Evolutionary conservation across 2,113 vertebrate species (phyloP).

Genomic region (Otus sunia): DNA sequence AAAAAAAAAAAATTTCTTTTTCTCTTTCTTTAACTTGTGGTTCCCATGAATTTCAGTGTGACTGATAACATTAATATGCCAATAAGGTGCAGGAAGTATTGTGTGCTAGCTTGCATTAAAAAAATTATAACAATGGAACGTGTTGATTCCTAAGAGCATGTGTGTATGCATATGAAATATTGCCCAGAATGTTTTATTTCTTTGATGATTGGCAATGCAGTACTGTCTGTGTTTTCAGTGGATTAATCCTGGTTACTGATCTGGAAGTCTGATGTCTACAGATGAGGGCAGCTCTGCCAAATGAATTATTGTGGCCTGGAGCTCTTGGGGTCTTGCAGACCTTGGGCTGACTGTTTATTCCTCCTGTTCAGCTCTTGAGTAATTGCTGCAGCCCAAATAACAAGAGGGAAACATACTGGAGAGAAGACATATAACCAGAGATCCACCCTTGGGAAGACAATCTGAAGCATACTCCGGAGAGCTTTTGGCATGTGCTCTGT

Average conservation of each 20-base stretch:
- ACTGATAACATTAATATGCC: not conserved
- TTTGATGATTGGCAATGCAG: not conserved
- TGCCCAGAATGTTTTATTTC: not conserved
- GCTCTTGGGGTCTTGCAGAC: not conserved
- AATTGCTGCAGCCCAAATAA: not conserved
- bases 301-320: not conserved
- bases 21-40: not conserved
- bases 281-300: not conserved
- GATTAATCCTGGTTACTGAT: constrained; percentile 26
- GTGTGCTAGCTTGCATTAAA: not conserved
- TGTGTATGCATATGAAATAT: not conserved
- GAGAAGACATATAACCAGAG: not conserved
- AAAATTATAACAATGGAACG: not conserved
- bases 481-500: not conserved
- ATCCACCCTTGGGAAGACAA: not conserved
- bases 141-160: not conserved
- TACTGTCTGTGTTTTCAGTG: constrained; percentile 36
- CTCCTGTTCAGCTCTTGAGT: not conserved
- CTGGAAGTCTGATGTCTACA: constrained; percentile 35
- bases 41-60: not conserved
- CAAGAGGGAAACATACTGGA: not conserved
- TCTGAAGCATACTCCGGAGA: not conserved
- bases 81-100: not conserved
- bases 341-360: not conserved
- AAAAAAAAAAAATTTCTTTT: not conserved